Evolutionary conservation across 2,113 vertebrate genomes (phyloP), one percentile per base, ranked within the genome.

Genomic region (Thryonomys swinderianus): DNA sequence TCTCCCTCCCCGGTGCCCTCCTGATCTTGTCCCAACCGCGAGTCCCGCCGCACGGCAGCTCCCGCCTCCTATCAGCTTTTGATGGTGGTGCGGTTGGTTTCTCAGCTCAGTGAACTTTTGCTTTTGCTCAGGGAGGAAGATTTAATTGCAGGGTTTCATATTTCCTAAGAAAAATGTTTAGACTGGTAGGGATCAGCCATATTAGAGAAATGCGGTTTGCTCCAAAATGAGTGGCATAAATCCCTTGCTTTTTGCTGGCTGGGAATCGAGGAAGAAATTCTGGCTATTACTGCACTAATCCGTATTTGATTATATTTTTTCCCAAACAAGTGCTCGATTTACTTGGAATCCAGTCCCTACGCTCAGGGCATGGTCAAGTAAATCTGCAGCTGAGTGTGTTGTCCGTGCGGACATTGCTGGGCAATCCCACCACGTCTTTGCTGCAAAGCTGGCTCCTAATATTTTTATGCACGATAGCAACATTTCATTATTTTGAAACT

Each of bases 121-220:
- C 51, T 34, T 74, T 73, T 53, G 93, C 85, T 76, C 48, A 42
- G 71, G 37, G 40, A 96, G 84, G 48, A 95, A 85, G 89, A 84
- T 62, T 95, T 97, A 96, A 97, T 96, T 94, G 87, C 48, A 91
- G 69, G 86, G 80, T 96, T 96, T 95, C 74, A 91, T 37, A 67
- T 96, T 95, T 94, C 94, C 85, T 64, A 86, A 97, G 95, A 91
- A 98, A 92, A 97, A 96, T 96, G 95, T 97, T 97, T 96, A 97
- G 97, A 96, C 80, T 93, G 14, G 80, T 81, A 95, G 69, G 79
- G 86, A 96, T 96, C 94, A 91, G 76, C 88, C 74, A 85, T 91
- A 90, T 95, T 96, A 95, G 83, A 91, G 91, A 93, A 97, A 95
- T 37, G 76, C 67, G 73, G 59, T 78, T 94, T 96, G 88, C 71